Evolutionary conservation across 1,140 invertebrate species (phyloP).

Genomic region (Heliconius himera): DNA sequence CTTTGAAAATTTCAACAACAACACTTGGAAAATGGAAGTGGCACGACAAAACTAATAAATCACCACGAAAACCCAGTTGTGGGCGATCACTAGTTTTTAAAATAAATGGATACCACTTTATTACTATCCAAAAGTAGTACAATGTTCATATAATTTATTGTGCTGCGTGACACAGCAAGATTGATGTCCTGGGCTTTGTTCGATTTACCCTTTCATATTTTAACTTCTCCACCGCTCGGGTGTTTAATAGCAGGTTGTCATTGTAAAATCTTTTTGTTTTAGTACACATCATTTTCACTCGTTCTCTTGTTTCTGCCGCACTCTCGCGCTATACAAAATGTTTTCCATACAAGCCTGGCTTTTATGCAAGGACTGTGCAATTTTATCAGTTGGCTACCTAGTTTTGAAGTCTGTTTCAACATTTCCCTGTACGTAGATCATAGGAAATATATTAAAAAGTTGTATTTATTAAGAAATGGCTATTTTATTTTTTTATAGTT

Average conservation of each 20-base stretch:
- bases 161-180: not conserved
- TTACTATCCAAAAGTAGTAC: not conserved
- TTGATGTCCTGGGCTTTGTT: constrained; percentile 1
- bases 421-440: too few species aligned
- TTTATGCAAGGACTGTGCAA: not conserved
- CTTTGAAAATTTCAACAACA: too few species aligned
- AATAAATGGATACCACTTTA: not conserved
- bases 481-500: too few species aligned
- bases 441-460: not conserved
- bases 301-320: not conserved
- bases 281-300: not conserved
- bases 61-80: too few species aligned
- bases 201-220: not conserved
- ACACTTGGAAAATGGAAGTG: too few species aligned
- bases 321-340: not conserved
- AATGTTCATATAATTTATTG: constrained; percentile 6
- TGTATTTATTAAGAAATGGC: too few species aligned
- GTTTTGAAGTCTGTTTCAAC: not conserved
- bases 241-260: not conserved
- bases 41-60: too few species aligned
- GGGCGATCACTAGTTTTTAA: not conserved
- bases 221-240: not conserved
- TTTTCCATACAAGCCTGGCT: not conserved
- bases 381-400: not conserved
- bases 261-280: not conserved